Base-by-base conservation (phyloP, 2,797 vertebrate genomes). In the Chaenodraco wilsoni region DNA sequence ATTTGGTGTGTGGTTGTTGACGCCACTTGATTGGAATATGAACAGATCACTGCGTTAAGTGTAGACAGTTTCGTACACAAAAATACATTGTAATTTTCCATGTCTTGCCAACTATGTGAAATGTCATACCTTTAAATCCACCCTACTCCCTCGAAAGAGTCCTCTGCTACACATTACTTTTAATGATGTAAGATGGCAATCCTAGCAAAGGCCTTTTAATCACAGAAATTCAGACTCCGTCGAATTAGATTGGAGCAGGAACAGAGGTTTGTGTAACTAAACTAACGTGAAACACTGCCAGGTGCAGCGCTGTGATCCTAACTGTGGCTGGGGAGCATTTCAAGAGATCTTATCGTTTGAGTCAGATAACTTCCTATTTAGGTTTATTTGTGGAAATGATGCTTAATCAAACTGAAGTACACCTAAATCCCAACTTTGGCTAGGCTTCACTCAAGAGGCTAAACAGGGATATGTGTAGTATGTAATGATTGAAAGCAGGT, bases 201-300 rank as follows among this genome's bases (percentile, higher is more conserved):
- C 79, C 82, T 81, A 76, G 67, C 84, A 61, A 45, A 45, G 59
- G 60, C 69, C 86, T 81, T 88, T 84, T 85, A 82, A 90, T 90
- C 83, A 84, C 33, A 78, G 85, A 84, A 83, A 82, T 65, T 87
- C 78, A 70, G 79, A 81, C 76, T 87, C 69, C 8, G 62, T 67
- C 81, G 81, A 87, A 87, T 87, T 81, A 83, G 54, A 56, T 57
- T 85, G 85, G 83, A 84, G 68, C 54, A 56, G 59, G 72, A 91
- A 87, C 68, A 84, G 71, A 85, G 68, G 58, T 76, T 63, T 74
- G 65, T 69, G 63, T 68, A 73, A 52, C 77, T 71, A 66, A 81
- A 71, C 58, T 75, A 71, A 74, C 1, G 45, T 46, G 79, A 82
- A 82, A 70, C 54, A 11, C 65, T 73, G 75, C 78, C 84, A 85